These are phyloP conservation scores for Crotalus viridis DNA, from an alignment of 2,113 vertebrate genomes.

Conservation along the genomic window DNA sequence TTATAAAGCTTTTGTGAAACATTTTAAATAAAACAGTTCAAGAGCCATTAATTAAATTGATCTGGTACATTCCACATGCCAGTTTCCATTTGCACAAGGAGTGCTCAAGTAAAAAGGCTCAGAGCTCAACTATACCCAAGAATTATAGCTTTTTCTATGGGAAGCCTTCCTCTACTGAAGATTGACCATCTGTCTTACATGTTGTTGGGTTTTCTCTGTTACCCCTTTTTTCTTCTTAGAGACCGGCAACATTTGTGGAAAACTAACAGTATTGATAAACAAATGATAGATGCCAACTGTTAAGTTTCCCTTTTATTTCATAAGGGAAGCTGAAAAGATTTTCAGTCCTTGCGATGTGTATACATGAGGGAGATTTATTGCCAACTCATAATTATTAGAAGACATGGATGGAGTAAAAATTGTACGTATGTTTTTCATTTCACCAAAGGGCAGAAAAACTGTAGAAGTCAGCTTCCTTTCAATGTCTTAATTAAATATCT, in stretches of 20 bases:
- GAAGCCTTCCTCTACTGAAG: not conserved
- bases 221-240: not conserved
- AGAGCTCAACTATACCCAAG: not conserved
- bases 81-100: not conserved
- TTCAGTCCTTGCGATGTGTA: not conserved
- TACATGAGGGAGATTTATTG: not conserved
- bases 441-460: not conserved
- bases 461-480: not conserved
- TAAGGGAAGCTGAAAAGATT: not conserved
- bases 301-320: not conserved
- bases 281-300: not conserved
- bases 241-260: not conserved
- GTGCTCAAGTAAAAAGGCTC: not conserved
- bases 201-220: not conserved
- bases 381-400: not conserved
- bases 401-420: not conserved
- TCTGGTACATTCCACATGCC: not conserved
- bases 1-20: not conserved
- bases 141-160: not conserved
- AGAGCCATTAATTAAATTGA: not conserved
- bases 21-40: not conserved
- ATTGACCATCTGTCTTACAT: not conserved
- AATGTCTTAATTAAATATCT: not conserved
- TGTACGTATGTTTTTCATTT: not conserved
- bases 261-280: not conserved